Percentiles rank a stretch among this genome's conserved stretches.
phyloP scores from a whole-genome alignment of 2,797 vertebrate species.

The Sparidentex hasta region DNA sequence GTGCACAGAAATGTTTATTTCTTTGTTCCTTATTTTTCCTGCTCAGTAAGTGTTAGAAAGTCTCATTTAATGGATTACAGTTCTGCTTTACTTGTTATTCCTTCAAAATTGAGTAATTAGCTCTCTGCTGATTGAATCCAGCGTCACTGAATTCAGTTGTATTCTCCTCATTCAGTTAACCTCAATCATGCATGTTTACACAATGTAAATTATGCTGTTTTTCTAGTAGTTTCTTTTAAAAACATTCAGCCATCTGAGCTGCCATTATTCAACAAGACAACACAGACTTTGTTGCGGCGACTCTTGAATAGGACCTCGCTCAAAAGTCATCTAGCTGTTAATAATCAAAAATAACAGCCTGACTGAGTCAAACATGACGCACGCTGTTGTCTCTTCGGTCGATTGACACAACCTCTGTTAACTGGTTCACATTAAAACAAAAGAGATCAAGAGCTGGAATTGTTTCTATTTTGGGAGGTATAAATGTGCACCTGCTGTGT shows the following conservation, averaged over 20 bases:
- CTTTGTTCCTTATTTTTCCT: not conserved
- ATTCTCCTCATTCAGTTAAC: not conserved
- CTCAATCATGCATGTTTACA: not conserved
- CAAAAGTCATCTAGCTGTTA: not conserved
- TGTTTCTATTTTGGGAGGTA: not conserved
- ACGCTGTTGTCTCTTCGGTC: not conserved
- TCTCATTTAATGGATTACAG: not conserved
- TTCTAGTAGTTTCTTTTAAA: not conserved
- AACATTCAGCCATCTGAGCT: not conserved
- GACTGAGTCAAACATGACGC: not conserved
- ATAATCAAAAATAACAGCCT: constrained; percentile 2
- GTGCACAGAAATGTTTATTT: not conserved
- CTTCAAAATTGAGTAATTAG: not conserved
- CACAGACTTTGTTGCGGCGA: not conserved
- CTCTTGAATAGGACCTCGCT: not conserved
- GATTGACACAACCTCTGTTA: not conserved
- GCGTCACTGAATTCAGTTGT: not conserved
- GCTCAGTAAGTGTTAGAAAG: not conserved
- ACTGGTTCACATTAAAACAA: not conserved
- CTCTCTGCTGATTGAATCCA: not conserved
- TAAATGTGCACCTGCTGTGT: constrained; percentile 8
- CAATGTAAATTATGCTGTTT: not conserved
- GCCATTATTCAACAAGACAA: not conserved
- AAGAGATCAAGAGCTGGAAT: not conserved
- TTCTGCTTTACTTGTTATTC: not conserved